These are phyloP conservation scores for Eretmocerus hayati DNA, from an alignment of 2,888 invertebrate genomes.

Conservation along the genomic window DNA sequence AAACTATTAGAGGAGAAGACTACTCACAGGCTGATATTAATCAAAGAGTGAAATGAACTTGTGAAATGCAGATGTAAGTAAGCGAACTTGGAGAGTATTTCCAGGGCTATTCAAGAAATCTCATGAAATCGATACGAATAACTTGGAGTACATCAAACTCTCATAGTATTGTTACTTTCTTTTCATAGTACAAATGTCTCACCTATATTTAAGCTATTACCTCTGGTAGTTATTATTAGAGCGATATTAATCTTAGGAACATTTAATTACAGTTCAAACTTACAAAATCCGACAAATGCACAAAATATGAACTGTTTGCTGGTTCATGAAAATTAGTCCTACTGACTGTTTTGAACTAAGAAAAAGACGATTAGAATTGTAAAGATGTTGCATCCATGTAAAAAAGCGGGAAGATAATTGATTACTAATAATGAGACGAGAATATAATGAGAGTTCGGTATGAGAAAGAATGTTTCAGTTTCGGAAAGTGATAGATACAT, in stretches of 20 bases:
- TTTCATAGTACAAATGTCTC: conserved; percentile 45
- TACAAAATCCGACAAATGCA: conserved; percentile 31
- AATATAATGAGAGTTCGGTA: no score
- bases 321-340: no score
- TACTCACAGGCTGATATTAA: no score
- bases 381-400: no score
- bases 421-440: conserved; percentile 4
- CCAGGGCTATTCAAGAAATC: neutral
- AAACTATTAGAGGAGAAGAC: neutral
- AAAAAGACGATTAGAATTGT: no score
- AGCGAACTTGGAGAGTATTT: neutral
- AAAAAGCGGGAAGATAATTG: no score
- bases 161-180: conserved; percentile 36
- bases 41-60: neutral
- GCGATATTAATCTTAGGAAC: conserved; percentile 37
- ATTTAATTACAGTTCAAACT: conserved; percentile 46
- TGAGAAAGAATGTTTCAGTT: no score
- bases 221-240: conserved; percentile 31
- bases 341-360: no score
- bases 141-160: no score
- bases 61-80: neutral
- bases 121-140: no score
- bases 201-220: conserved; percentile 36
- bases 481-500: no score
- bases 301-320: no score